These are phyloP conservation scores for Anthopleura sola DNA, from an alignment of 64 coral and sea anemone species.

Conservation along the genomic window DNA sequence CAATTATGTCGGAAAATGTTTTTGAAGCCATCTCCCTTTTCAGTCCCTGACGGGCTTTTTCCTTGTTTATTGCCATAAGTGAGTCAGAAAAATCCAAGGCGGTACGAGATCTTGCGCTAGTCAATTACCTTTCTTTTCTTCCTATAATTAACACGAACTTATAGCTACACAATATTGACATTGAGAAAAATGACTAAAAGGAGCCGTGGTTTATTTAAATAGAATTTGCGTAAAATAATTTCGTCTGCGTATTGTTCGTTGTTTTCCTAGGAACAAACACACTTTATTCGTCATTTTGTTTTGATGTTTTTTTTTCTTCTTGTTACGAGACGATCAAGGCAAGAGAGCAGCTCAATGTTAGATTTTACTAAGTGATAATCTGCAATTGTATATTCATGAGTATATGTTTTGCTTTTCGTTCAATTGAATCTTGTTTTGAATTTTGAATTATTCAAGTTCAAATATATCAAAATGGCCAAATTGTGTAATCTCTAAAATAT, in stretches of 20 bases:
- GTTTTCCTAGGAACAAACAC: constrained; percentile 15
- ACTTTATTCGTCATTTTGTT: constrained; percentile 3
- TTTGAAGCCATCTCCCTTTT: background rate
- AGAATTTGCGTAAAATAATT: constrained; percentile 10
- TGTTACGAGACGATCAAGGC: background rate
- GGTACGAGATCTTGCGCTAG: background rate
- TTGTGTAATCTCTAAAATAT: background rate
- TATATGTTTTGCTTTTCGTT: background rate
- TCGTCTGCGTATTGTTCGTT: background rate
- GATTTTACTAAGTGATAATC: background rate
- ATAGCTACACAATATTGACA: constrained; percentile 11
- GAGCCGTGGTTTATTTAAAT: background rate
- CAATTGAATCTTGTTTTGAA: background rate
- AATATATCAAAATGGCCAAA: background rate
- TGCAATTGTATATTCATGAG: constrained; percentile 2
- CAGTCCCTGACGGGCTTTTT: background rate
- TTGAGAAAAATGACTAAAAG: background rate
- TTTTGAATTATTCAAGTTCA: background rate
- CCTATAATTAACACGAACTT: constrained; percentile 26
- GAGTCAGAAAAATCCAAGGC: background rate
- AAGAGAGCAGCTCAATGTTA: background rate
- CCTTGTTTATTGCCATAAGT: background rate
- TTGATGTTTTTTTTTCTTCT: background rate
- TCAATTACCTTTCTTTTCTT: constrained; percentile 21
- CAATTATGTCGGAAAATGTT: too few relatives aligned